phyloP scores from a whole-genome alignment of 2,888 invertebrate genomes.

The Tetanocera ferruginea region DNA sequence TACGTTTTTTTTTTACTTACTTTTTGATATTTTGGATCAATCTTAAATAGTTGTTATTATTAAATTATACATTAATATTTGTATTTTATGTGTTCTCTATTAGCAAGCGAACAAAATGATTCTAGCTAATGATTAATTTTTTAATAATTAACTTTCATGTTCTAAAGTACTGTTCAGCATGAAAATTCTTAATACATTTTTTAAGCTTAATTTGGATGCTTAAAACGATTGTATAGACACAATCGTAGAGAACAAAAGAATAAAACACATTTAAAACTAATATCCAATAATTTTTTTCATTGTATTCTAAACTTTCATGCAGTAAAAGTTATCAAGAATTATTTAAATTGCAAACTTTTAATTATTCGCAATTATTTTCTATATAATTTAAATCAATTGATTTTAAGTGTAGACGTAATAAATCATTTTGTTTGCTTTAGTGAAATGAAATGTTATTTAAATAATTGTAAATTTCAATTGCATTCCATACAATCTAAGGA shows the following conservation, averaged over 20 bases:
- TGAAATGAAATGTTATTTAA: conserved; percentile 8
- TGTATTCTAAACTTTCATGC: too few relatives aligned
- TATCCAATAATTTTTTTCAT: too few relatives aligned
- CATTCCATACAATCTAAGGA: conserved; percentile 1
- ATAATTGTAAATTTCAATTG: conserved; percentile 1
- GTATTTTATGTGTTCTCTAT: conserved; percentile 32
- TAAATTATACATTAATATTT: conserved; percentile 43
- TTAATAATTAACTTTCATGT: background rate
- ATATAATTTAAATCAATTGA: background rate
- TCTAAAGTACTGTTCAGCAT: background rate
- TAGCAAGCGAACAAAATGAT: conserved; percentile 43
- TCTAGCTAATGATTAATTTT: background rate
- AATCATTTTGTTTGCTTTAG: conserved; percentile 34
- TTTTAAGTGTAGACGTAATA: background rate
- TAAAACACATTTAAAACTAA: too few relatives aligned
- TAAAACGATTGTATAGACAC: too few relatives aligned
- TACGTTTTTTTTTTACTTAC: conserved; percentile 60
- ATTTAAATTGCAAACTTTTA: background rate
- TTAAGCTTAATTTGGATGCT: too few relatives aligned
- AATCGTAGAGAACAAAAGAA: too few relatives aligned
- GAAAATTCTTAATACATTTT: too few relatives aligned
- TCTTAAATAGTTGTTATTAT: conserved; percentile 42
- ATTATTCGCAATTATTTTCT: background rate
- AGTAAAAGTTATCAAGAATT: too few relatives aligned
- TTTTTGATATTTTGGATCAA: conserved; percentile 46